phyloP scores from a whole-genome alignment of 1,140 invertebrate genomes.

The Zaprionus camerounensis region DNA sequence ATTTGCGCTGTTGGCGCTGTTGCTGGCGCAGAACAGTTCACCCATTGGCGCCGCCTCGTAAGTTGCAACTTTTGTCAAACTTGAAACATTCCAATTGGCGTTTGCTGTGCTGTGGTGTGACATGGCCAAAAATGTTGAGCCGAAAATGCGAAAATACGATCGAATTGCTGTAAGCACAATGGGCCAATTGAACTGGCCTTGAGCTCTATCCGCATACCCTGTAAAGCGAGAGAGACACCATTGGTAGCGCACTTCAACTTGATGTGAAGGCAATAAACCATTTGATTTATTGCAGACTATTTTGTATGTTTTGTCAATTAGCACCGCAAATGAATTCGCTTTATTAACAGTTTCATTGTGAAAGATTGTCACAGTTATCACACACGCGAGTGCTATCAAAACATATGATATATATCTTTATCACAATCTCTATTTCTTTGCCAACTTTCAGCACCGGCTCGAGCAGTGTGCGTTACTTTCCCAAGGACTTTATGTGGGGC shows the following conservation, averaged over 20 bases:
- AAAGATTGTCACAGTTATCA: background rate
- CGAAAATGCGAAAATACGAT: background rate
- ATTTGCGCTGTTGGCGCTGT: slow-evolving; percentile 42
- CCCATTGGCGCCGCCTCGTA: slow-evolving; percentile 50
- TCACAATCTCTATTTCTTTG: background rate
- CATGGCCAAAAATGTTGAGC: slow-evolving; percentile 1
- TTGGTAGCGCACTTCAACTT: background rate
- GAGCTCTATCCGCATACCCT: background rate
- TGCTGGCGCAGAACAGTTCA: slow-evolving; percentile 19
- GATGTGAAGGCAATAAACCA: slow-evolving; percentile 1
- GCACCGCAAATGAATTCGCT: slow-evolving; percentile 5
- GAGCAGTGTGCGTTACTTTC: slow-evolving; percentile 82
- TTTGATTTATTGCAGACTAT: slow-evolving; percentile 8
- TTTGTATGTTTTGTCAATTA: slow-evolving; percentile 30
- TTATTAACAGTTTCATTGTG: slow-evolving; percentile 1
- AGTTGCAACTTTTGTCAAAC: slow-evolving; percentile 36
- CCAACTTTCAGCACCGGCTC: slow-evolving; percentile 43
- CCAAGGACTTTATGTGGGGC: slow-evolving; percentile 86
- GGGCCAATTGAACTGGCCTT: background rate
- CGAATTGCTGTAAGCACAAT: background rate
- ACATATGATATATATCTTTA: background rate
- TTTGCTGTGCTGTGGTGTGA: background rate
- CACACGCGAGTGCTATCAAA: background rate
- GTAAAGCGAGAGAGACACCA: background rate
- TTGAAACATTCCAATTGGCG: background rate